Percentiles rank a stretch among this genome's conserved stretches.
These are phyloP conservation scores for Notoglanidium macrostoma DNA, from an alignment of 2,797 vertebrate genomes.

Conservation along the genomic window DNA sequence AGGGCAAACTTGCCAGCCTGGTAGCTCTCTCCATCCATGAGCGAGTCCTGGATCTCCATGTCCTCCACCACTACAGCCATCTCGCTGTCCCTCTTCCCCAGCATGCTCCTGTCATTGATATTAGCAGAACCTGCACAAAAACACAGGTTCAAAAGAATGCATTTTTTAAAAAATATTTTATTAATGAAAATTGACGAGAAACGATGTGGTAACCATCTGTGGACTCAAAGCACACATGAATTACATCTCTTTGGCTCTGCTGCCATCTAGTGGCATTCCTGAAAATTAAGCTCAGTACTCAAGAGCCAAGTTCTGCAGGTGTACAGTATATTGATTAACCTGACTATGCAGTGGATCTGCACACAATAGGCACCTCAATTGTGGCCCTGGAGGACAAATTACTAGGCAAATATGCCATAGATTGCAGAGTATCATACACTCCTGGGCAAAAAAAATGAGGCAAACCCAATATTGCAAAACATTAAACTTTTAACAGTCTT, in stretches of 20 bases:
- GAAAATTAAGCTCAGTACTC: not conserved
- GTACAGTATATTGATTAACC: not conserved
- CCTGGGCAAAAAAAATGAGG: no score
- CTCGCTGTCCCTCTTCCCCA: conserved; percentile 61
- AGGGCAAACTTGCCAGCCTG: conserved; percentile 57
- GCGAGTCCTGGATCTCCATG: conserved; percentile 50
- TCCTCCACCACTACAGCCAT: conserved; percentile 58
- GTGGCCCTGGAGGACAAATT: not conserved
- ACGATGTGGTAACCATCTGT: conserved; percentile 61
- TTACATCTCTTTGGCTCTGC: conserved; percentile 53
- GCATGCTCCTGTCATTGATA: conserved; percentile 63
- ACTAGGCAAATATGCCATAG: not conserved
- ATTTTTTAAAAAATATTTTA: conserved; percentile 21
- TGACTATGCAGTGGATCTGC: not conserved
- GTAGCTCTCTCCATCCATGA: conserved; percentile 58
- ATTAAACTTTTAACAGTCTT: no score
- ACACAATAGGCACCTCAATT: not conserved
- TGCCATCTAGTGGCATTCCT: conserved; percentile 67
- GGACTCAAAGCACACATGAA: not conserved
- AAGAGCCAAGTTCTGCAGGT: not conserved
- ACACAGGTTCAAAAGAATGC: conserved; percentile 9
- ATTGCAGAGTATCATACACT: not conserved
- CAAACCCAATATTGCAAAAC: no score
- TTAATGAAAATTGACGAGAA: conserved; percentile 52
- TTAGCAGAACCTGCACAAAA: conserved; percentile 57